Evolutionary conservation across 2,888 invertebrate species (phyloP).

Genomic region (Spisula subtruncata): DNA sequence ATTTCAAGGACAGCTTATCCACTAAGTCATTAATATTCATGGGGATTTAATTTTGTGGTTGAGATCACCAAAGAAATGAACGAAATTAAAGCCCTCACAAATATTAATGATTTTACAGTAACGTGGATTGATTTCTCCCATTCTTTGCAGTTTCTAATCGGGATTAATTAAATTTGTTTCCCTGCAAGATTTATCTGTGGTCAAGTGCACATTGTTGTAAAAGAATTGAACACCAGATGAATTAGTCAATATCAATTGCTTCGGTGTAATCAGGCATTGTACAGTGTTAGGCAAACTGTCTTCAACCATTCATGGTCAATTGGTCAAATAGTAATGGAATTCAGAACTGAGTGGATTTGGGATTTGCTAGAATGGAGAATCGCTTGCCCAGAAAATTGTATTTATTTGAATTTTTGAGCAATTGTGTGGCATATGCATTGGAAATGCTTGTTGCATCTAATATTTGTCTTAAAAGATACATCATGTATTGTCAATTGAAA

Average conservation of each 20-base stretch:
- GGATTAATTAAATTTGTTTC: conserved; percentile 56
- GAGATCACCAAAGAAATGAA: too few species aligned
- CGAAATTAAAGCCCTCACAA: too few species aligned
- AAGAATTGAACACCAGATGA: conserved; percentile 41
- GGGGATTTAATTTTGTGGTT: too few species aligned
- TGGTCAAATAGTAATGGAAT: conserved; percentile 25
- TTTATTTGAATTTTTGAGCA: neutral
- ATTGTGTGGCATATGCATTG: neutral
- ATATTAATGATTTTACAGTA: too few species aligned
- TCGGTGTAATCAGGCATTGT: conserved; percentile 30
- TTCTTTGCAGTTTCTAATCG: conserved; percentile 46
- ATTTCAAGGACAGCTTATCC: too few species aligned
- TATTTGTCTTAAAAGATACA: too few species aligned
- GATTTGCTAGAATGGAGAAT: conserved; percentile 3
- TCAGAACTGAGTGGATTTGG: neutral
- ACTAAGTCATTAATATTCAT: too few species aligned
- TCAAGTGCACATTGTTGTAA: conserved; percentile 52
- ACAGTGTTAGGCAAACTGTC: neutral
- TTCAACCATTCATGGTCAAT: conserved; percentile 42
- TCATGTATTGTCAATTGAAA: too few species aligned
- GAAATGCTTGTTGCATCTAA: too few species aligned
- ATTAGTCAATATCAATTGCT: conserved; percentile 39
- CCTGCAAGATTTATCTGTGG: conserved; percentile 57
- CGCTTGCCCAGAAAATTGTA: neutral
- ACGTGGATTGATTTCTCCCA: conserved; percentile 29